Conservation (phyloP, 2,113 vertebrate genomes). For the Syrmaticus mikado region DNA sequence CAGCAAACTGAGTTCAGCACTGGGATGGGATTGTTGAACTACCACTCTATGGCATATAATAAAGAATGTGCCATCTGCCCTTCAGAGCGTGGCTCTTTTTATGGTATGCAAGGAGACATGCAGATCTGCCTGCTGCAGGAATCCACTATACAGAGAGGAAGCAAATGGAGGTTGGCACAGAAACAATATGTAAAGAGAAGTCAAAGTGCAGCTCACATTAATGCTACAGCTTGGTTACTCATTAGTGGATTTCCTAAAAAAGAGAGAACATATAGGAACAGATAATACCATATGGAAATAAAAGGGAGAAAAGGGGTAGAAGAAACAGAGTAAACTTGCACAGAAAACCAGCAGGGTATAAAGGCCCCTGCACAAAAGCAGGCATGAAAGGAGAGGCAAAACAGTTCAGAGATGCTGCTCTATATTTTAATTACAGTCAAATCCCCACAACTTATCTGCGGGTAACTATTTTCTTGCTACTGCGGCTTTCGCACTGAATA, state of each 20-base stretch:
- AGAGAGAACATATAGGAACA: background rate
- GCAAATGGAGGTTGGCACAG: background rate
- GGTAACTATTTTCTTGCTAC: background rate
- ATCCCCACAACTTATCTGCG: background rate
- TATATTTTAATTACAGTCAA: background rate
- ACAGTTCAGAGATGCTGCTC: background rate
- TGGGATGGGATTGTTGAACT: background rate
- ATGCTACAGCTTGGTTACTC: background rate
- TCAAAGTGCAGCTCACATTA: background rate
- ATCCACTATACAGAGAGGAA: background rate
- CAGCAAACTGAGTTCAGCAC: background rate
- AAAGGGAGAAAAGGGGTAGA: background rate
- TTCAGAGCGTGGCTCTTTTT: background rate
- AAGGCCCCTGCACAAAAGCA: background rate
- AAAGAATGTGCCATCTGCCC: background rate
- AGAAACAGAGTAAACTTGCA: background rate
- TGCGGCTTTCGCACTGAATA: background rate
- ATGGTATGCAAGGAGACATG: background rate
- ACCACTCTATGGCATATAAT: background rate
- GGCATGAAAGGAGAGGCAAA: background rate
- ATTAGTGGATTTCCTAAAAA: background rate
- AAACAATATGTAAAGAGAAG: background rate
- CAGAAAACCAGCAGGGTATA: background rate
- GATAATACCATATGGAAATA: background rate
- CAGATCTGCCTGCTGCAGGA: background rate